Conservation (phyloP, 2,797 vertebrate genomes). For the Sarcoramphus papa region DNA sequence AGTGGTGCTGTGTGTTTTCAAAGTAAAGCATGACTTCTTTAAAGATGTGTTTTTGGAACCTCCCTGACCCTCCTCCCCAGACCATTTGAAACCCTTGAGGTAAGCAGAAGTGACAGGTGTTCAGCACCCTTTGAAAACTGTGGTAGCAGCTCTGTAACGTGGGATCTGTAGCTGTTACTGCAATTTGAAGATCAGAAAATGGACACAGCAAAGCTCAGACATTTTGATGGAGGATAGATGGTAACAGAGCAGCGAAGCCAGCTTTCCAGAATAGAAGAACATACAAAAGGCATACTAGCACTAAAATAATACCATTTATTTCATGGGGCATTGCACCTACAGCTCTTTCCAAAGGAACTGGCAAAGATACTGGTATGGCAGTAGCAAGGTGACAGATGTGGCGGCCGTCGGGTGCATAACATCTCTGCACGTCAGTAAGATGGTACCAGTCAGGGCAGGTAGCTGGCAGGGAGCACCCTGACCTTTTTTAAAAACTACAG, state of each 20-base stretch:
- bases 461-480: background rate
- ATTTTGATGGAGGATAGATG: background rate
- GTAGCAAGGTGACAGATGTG: background rate
- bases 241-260: background rate
- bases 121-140: background rate
- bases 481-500: background rate
- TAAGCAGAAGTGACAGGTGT: background rate
- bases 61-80: background rate
- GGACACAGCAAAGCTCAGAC: background rate
- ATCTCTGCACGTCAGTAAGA: background rate
- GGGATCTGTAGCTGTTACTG: background rate
- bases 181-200: background rate
- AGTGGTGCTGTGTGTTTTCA: background rate
- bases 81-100: background rate
- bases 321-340: background rate
- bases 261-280: background rate
- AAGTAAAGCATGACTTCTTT: background rate
- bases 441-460: fast-evolving
- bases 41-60: background rate
- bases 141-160: background rate
- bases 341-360: background rate
- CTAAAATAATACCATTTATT: background rate
- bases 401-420: fast-evolving
- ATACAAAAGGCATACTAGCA: background rate
- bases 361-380: background rate